Evolutionary conservation across 2,797 vertebrate species (phyloP).

Genomic region (Toxotes lorentzi): DNA sequence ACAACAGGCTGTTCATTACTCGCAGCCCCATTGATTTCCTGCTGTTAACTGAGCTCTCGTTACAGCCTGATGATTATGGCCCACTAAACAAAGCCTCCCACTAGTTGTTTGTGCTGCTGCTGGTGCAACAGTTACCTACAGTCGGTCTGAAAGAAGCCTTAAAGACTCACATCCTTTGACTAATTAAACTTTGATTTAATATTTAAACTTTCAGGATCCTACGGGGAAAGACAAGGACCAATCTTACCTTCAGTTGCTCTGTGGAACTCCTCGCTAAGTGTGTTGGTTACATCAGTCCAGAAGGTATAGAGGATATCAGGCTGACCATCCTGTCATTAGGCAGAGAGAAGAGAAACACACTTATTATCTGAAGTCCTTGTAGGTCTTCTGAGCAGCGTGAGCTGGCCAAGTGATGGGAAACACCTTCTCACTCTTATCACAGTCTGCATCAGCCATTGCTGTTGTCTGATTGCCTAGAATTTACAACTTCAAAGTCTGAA

Average conservation of each 20-base stretch:
- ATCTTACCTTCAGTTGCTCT: constrained; percentile 91
- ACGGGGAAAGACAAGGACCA: not conserved
- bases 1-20: constrained; percentile 25
- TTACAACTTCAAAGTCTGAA: not conserved
- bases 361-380: not conserved
- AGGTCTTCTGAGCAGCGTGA: not conserved
- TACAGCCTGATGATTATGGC: constrained; percentile 28
- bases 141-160: not conserved
- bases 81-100: constrained; percentile 23
- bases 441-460: too few relatives aligned
- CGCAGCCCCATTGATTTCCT: constrained; percentile 27
- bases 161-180: not conserved
- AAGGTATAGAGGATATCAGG: constrained; percentile 93
- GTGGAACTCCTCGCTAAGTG: constrained; percentile 91
- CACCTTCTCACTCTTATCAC: not conserved
- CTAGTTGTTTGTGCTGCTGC: not conserved
- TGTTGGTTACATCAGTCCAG: constrained; percentile 92
- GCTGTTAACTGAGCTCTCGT: constrained; percentile 27
- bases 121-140: not conserved
- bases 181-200: not conserved
- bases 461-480: too few relatives aligned
- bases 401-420: not conserved
- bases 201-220: not conserved
- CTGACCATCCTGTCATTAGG: constrained; percentile 88
- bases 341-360: constrained; percentile 25